Evolutionary conservation across 1,140 invertebrate genomes (phyloP), one percentile per base, ranked within the genome.

Genomic region (Maconellicoccus hirsutus): DNA sequence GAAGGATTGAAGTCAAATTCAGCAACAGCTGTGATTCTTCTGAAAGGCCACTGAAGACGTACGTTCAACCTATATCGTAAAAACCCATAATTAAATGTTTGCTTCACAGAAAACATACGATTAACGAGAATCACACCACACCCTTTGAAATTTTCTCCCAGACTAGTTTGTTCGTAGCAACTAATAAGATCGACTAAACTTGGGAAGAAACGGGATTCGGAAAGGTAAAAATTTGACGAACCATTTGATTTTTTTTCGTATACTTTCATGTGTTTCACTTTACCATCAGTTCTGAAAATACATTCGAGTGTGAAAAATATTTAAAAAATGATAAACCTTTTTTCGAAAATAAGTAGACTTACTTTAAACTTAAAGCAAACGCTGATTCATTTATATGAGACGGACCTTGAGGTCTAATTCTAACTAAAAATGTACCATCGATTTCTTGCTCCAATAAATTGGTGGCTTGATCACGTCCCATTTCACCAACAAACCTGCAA

Each of bases 201-300:
- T 76, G 89, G 89, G 78, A 98, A 98, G 78, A 89, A 94, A 69
- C 92, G 84, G n/a, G 90, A 89, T 77, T 93, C 87, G 16, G 92
- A 94, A 21, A 98, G 81, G 80, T 86, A 96, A 79, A 89, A 93
- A 59, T 85, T 81, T 72, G 82, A 79, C 12, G 82, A 79, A 23
- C 82, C 83, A 42, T 84, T 83, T 26, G 80, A 81, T 66, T 84
- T 82, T 69, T 84, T 83, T 76, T 86, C 83, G 76, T 85, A 90
- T 75, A 97, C 88, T 79, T 92, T 88, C 86, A 98, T 97, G 79
- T 97, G 94, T 79, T 95, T 94, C 42, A 94, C 90, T 71, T 87
- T 86, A 77, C 87, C 86, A 75, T 89, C 86, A 74, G 87, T 89
- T 78, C 91, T 94, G 77, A 33, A 59, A 69, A 8, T 59, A 7